Base-by-base conservation (phyloP, 2,888 invertebrate genomes). In the Zootermopsis nevadensis region DNA sequence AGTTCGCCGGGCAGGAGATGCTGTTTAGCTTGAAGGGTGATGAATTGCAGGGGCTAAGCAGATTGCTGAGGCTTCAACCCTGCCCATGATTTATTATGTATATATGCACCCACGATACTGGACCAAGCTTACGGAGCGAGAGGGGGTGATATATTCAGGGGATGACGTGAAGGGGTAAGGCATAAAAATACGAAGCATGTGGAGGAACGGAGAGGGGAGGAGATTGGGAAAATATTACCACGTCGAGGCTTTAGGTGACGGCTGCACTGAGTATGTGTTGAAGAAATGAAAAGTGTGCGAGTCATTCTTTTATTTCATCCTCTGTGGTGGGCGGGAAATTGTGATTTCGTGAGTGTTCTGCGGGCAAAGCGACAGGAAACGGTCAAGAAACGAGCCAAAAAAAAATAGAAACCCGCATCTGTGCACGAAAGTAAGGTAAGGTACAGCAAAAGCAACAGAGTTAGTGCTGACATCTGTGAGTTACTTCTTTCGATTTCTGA, bases 21-120 rank as follows among this genome's bases (percentile, higher is more conserved):
- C n/a, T 35, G 74, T 42, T 69, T 69, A 69, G 69, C 69, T 69
- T 74, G 74, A 74, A 74, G 74, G 74, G 74, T 74, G 74, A 74
- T 74, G 74, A 74, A 74, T 74, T 74, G 74, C 38, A 74, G 38
- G 42, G 74, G 74, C 69, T 74, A 38, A 74, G 74, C 74, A 74
- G 74, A 74, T 74, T 74, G 74, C 74, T 7, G 8, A 42, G 33
- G 22, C 33, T 69, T 69, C 69, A 69, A 33, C 35, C 69, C 33
- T 22, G 2, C 22, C 38, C 38, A 74, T 74, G 74, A 74, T 74
- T 74, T 74, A 74, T 74, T 74, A 74, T 74, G 74, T 74, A 74
- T 74, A 38, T 74, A 74, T 74, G 74, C 74, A 74, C 42, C 74
- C 74, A 69, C 33, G 69, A 69, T 69, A 33, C 69, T 69, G 69